phyloP scores from a whole-genome alignment of 1,140 invertebrate species.

The Euura saliciscinereae region DNA sequence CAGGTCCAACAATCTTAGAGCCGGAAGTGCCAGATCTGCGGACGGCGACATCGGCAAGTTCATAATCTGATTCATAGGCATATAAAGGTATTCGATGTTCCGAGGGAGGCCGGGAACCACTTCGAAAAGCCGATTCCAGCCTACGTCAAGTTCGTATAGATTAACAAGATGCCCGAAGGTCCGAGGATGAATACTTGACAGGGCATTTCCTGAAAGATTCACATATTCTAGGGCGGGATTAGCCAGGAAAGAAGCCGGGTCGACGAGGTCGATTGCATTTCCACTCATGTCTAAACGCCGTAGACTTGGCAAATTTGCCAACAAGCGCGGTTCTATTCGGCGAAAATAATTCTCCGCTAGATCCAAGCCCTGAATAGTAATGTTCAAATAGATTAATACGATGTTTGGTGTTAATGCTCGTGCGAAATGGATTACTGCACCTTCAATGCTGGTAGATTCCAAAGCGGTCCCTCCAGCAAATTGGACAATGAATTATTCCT shows the following conservation, averaged over 20 bases:
- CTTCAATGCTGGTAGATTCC: conserved; percentile 82
- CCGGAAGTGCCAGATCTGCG: conserved; percentile 72
- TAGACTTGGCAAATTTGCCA: conserved; percentile 77
- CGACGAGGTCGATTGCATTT: conserved; percentile 74
- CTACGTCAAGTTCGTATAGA: conserved; percentile 80
- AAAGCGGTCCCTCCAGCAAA: conserved; percentile 70
- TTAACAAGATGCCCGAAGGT: conserved; percentile 76
- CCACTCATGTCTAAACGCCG: conserved; percentile 78
- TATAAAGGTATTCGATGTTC: conserved; percentile 78
- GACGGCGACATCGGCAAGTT: conserved; percentile 67
- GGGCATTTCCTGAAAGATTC: conserved; percentile 77
- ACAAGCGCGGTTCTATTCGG: conserved; percentile 70
- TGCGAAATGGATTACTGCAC: conserved; percentile 44
- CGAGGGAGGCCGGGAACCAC: conserved; percentile 75
- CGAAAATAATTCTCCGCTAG: conserved; percentile 78
- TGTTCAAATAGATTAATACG: not conserved
- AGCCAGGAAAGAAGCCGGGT: conserved; percentile 74
- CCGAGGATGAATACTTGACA: conserved; percentile 70
- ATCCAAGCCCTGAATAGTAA: conserved; percentile 69
- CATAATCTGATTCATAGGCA: conserved; percentile 76
- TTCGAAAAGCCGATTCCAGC: conserved; percentile 74
- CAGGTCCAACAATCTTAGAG: conserved; percentile 75
- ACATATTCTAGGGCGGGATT: conserved; percentile 76
- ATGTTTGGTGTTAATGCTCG: not conserved
- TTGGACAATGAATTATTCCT: conserved; percentile 78